A percentile compares a stretch with the other conserved stretches of the same genome.
These are phyloP conservation scores for Malaclemys terrapin DNA, from an alignment of 2,113 vertebrate species.

Conservation along the genomic window DNA sequence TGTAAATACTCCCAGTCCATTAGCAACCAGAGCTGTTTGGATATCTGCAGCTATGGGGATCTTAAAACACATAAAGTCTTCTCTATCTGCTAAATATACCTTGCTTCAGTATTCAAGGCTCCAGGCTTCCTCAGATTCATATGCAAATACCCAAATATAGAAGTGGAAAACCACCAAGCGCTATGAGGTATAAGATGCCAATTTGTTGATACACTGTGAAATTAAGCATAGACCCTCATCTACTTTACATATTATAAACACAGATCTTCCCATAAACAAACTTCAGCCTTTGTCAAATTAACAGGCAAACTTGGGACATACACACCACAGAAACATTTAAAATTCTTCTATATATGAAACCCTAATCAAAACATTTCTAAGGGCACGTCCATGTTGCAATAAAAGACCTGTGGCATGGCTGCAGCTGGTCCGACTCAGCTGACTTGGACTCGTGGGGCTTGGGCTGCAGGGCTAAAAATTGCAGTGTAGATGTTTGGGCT, in stretches of 20 bases:
- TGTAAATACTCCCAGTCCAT: not conserved
- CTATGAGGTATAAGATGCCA: not conserved
- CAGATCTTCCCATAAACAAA: not conserved
- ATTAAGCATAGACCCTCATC: not conserved
- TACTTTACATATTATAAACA: not conserved
- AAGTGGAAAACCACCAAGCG: not conserved
- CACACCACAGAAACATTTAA: not conserved
- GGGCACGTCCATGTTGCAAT: not conserved
- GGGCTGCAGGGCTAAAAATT: not conserved
- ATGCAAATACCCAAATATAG: not conserved
- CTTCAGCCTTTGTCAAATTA: not conserved
- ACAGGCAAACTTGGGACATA: conserved; percentile 10
- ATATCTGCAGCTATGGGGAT: not conserved
- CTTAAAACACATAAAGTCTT: not conserved
- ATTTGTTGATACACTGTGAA: conserved; percentile 7
- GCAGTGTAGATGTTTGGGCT: not conserved
- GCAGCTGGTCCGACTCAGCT: not conserved
- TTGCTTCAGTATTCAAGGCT: not conserved
- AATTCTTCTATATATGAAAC: not conserved
- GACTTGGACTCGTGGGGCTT: not conserved
- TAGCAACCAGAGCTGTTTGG: not conserved
- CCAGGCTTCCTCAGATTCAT: not conserved
- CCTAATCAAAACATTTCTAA: not conserved
- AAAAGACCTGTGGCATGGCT: not conserved
- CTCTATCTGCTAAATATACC: not conserved